These are phyloP conservation scores for Ophiodon elongatus DNA, from an alignment of 2,113 vertebrate genomes.

Conservation along the genomic window DNA sequence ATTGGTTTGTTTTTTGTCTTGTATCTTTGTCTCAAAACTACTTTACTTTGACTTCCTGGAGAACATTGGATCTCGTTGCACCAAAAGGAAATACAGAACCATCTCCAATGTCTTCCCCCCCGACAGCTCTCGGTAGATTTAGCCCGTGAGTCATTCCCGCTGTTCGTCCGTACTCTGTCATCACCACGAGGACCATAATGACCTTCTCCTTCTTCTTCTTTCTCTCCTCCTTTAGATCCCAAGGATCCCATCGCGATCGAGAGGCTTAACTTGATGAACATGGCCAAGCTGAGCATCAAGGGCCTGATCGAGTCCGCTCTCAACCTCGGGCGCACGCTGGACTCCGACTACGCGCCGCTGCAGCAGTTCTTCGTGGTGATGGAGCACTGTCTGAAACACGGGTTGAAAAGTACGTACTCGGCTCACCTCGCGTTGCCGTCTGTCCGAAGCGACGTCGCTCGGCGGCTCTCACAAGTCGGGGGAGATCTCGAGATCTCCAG, in stretches of 20 bases:
- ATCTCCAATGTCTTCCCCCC: background rate
- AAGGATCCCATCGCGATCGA: slow-evolving; percentile 99
- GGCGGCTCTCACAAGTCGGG: background rate
- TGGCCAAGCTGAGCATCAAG: slow-evolving; percentile 99
- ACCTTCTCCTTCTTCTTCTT: too few species aligned
- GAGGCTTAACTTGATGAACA: slow-evolving; percentile 99
- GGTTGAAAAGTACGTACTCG: slow-evolving; percentile 91
- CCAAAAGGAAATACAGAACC: background rate
- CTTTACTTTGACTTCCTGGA: slow-evolving; percentile 20
- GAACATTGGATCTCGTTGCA: background rate
- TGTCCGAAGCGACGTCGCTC: background rate
- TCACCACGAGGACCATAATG: fast-evolving
- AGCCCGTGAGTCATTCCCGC: slow-evolving; percentile 17
- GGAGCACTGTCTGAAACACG: slow-evolving; percentile 98
- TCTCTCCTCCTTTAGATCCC: slow-evolving; percentile 86
- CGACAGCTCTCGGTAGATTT: background rate
- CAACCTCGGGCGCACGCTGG: slow-evolving; percentile 95
- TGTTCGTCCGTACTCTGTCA: background rate
- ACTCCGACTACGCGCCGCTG: slow-evolving; percentile 97
- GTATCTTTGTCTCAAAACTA: background rate
- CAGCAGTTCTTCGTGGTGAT: slow-evolving; percentile 99
- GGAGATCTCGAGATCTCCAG: background rate
- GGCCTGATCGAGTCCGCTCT: slow-evolving; percentile 96
- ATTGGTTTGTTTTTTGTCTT: too few species aligned
- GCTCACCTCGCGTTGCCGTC: background rate